Conservation (phyloP, 2,797 vertebrate species). For the Mycteria americana region DNA sequence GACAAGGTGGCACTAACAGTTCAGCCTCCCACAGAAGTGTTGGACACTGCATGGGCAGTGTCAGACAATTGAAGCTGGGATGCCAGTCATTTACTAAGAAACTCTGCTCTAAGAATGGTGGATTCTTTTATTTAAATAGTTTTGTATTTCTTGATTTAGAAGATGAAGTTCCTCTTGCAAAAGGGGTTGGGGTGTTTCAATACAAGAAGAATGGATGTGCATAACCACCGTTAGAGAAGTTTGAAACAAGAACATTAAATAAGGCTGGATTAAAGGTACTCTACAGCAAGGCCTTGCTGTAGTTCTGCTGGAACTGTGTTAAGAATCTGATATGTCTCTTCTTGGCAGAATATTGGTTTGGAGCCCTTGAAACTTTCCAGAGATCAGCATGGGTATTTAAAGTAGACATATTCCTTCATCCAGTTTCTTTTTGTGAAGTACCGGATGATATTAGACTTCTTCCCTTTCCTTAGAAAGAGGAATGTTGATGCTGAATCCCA, state of each 20-base stretch:
- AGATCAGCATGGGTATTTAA: not conserved
- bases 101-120: not conserved
- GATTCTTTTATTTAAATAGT: not conserved
- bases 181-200: not conserved
- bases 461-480: not conserved
- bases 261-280: not conserved
- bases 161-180: not conserved
- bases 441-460: not conserved
- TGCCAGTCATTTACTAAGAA: not conserved
- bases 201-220: not conserved
- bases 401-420: not conserved
- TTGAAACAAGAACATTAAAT: not conserved
- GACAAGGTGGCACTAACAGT: not conserved
- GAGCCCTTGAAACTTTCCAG: not conserved
- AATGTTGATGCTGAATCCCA: rapidly evolving
- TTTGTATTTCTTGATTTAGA: not conserved
- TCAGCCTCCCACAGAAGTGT: not conserved
- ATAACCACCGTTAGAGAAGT: not conserved
- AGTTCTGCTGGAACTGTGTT: not conserved
- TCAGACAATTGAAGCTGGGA: not conserved
- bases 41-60: not conserved
- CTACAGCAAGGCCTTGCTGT: not conserved
- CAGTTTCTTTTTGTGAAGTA: not conserved
- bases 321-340: not conserved
- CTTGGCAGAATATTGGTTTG: not conserved